Percentiles rank a stretch among this genome's conserved stretches.
These are phyloP conservation scores for Drosophila maculinotata DNA, from an alignment of 2,888 invertebrate species.

Conservation along the genomic window DNA sequence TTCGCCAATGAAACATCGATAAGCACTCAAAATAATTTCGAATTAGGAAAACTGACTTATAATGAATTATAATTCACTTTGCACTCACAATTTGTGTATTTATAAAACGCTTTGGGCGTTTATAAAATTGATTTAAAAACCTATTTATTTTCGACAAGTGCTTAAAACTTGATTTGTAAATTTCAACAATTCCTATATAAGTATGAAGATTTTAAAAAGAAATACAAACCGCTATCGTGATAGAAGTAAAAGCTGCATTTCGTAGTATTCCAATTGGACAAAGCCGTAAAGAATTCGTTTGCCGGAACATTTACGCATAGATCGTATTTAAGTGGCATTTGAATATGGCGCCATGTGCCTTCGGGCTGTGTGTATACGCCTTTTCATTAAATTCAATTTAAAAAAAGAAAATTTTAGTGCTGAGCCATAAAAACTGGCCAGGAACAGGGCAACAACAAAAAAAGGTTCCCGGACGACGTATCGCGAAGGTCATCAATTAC, in stretches of 20 bases:
- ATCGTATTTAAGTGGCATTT: slow-evolving; percentile 66
- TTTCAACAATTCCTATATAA: too few relatives aligned
- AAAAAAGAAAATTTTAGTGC: slow-evolving; percentile 75
- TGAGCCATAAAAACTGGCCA: slow-evolving; percentile 72
- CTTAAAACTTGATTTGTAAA: too few relatives aligned
- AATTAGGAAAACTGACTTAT: too few relatives aligned
- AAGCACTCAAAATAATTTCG: neutral
- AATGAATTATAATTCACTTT: too few relatives aligned
- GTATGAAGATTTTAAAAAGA: too few relatives aligned
- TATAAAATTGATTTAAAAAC: neutral
- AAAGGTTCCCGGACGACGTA: slow-evolving; percentile 67
- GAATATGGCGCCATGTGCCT: slow-evolving; percentile 66
- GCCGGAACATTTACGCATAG: slow-evolving; percentile 41
- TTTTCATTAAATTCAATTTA: slow-evolving; percentile 79
- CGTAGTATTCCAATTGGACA: neutral
- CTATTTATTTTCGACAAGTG: too few relatives aligned
- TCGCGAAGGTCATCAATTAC: slow-evolving; percentile 80
- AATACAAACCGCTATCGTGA: too few relatives aligned
- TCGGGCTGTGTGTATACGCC: slow-evolving; percentile 64
- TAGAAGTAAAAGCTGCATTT: too few relatives aligned
- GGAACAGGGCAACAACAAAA: slow-evolving; percentile 33
- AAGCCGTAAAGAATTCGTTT: slow-evolving; percentile 15
- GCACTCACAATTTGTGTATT: too few relatives aligned
- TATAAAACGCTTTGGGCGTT: neutral
- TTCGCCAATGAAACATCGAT: slow-evolving; percentile 5